Base-by-base conservation (phyloP, 2,797 vertebrate species). In the Chromis chromis region DNA sequence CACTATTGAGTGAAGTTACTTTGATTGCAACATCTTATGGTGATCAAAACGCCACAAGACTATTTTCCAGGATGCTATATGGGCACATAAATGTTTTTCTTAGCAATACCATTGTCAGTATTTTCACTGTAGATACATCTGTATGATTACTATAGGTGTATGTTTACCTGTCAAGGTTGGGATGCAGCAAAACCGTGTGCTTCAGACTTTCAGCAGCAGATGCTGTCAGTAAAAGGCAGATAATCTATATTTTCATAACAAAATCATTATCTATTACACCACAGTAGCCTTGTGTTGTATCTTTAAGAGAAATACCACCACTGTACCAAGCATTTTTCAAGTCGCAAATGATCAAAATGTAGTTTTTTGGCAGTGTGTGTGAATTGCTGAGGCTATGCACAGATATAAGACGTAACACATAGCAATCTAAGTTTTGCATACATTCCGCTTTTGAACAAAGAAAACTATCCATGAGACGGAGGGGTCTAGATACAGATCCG, bases 1-100 rank as follows among this genome's bases (percentile, higher is more conserved):
- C 63, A 70, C 49, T 83, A 57, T 46, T 40, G 66, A 72, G 65
- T 7, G 4, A 83, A 82, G 78, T 69, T 75, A 75, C 82, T 88
- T 77, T 79, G 76, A 85, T 76, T 77, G 64, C 46, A 48, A 74
- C 59, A 67, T 82, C 74, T 77, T 64, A 64, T 70, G 28, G 65
- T 19, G 39, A 83, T 76, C 62, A 81, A 66, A 79, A 62, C 4
- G 1, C 36, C 22, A 49, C 11, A 69, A 57, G 27, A 55, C 12
- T 59, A 24, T 73, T 73, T 58, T 81, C 22, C 63, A 54, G 31
- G 55, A 44, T 36, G 50, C 33, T 61, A 61, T 56, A 62, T 3
- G 56, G 60, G 8, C 52, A 70, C 40, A 79, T 46, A 64, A 73
- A 83, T 40, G 39, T 64, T 67, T 55, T 70, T 56, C 64, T 86